Evolutionary conservation across 2,113 vertebrate genomes (phyloP), one percentile per base, ranked within the genome.

Genomic region (Peromyscus polionotus): DNA sequence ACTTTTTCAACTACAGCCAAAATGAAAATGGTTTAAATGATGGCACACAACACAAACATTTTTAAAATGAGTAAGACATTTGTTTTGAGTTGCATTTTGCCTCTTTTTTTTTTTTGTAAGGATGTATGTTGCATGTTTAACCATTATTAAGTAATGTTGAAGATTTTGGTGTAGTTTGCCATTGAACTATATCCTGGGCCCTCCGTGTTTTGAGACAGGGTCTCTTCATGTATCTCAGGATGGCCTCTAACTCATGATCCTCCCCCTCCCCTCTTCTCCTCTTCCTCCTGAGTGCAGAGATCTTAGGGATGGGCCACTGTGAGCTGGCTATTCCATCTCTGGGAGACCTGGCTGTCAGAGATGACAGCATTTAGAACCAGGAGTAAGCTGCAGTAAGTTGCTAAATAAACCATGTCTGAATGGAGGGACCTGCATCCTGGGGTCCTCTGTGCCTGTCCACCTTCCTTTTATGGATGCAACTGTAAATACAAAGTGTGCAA

Each of bases 81-180:
- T 98, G 98, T 99, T 98, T 99, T 99, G 99, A 98, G 99, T 99
- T 99, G 99, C 99, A 99, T 99, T 98, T 99, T 98, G 98, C 99
- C 98, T 98, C 99, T 39, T 68, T 99, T 80, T 99, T 99, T 51
- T 51, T 51, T 51, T 48, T 48, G 98, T 98, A 99, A 99, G 99
- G 98, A 98, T 99, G 98, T 99, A 98, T 99, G 99, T 99, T 99
- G 98, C 99, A 98, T 99, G 99, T 99, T 99, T 99, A 99, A 99
- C 98, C 98, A 99, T 99, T 99, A 99, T 99, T 98, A 99, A 99
- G 99, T 99, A 99, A 99, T 98, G 98, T 99, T 99, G 98, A 99
- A 99, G 98, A 99, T 99, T 99, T 99, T 10, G n/a, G 17, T 80
- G 77, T 48, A 36, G 51, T 57, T n/a, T 51, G 16, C 24, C 61